Percentiles rank a stretch among this genome's conserved stretches.
Conservation (phyloP, 2,113 vertebrate genomes). For the Corythaeola cristata region DNA sequence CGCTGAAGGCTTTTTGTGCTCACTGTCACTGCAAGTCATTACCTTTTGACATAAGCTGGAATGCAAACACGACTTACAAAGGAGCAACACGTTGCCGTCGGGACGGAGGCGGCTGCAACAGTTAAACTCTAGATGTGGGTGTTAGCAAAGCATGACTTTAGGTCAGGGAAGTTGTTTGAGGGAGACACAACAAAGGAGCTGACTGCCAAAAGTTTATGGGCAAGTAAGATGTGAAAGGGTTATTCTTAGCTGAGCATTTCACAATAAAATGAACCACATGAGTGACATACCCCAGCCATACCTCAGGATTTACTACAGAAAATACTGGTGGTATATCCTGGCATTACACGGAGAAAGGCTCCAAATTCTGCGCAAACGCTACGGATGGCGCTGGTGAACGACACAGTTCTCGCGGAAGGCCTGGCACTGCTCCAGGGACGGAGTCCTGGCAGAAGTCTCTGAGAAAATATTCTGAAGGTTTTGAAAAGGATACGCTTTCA, state of each 20-base stretch:
- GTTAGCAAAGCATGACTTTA: background rate
- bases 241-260: background rate
- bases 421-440: background rate
- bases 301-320: background rate
- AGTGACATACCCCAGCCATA: background rate
- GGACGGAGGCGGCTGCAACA: background rate
- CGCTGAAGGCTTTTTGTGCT: background rate
- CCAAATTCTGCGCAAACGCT: fast-evolving
- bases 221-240: background rate
- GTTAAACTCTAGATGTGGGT: background rate
- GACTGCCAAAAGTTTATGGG: background rate
- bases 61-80: background rate
- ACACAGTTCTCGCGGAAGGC: background rate
- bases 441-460: background rate
- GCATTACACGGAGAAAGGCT: no score
- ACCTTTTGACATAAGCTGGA: background rate
- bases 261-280: background rate
- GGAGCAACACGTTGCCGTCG: background rate
- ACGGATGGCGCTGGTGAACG: background rate
- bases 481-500: background rate
- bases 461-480: background rate
- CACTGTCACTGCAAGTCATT: background rate
- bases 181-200: background rate
- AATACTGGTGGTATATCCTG: background rate
- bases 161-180: background rate